Evolutionary conservation across 2,113 vertebrate species (phyloP).

Genomic region (Bambusicola thoracicus): DNA sequence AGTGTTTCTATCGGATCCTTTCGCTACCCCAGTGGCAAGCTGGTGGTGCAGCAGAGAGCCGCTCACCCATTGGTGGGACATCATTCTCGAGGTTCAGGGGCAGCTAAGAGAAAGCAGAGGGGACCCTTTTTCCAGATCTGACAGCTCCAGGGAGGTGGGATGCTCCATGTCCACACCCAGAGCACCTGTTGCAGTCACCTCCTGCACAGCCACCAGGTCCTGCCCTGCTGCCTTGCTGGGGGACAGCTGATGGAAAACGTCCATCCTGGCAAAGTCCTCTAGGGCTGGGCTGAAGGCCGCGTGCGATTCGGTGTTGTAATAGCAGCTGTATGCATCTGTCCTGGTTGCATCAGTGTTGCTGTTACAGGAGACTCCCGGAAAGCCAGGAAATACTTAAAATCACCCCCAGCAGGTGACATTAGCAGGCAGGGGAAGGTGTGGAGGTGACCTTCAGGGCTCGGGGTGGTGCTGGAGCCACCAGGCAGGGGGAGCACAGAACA

Average conservation of each 20-base stretch:
- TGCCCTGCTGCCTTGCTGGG: fast-evolving
- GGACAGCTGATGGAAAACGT: neutral
- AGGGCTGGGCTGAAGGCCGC: neutral
- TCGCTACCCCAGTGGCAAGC: neutral
- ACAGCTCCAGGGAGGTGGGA: neutral
- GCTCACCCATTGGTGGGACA: neutral
- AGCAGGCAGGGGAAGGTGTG: neutral
- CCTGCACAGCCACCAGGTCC: neutral
- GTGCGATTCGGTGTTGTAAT: neutral
- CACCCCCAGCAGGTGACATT: neutral
- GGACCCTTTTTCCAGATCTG: neutral
- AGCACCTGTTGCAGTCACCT: fast-evolving
- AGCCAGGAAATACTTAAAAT: neutral
- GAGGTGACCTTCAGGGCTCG: neutral
- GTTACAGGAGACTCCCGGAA: neutral
- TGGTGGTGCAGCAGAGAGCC: neutral
- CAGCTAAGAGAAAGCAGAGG: neutral
- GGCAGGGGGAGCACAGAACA: neutral
- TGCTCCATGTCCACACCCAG: neutral
- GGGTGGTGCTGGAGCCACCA: neutral
- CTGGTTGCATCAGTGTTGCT: neutral
- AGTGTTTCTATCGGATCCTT: neutral
- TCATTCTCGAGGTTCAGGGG: neutral
- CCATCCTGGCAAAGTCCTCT: neutral
- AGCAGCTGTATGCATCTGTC: neutral